Evolutionary conservation across 2,797 vertebrate species (phyloP), one percentile per base, ranked within the genome.

Genomic region (Clamator glandarius): DNA sequence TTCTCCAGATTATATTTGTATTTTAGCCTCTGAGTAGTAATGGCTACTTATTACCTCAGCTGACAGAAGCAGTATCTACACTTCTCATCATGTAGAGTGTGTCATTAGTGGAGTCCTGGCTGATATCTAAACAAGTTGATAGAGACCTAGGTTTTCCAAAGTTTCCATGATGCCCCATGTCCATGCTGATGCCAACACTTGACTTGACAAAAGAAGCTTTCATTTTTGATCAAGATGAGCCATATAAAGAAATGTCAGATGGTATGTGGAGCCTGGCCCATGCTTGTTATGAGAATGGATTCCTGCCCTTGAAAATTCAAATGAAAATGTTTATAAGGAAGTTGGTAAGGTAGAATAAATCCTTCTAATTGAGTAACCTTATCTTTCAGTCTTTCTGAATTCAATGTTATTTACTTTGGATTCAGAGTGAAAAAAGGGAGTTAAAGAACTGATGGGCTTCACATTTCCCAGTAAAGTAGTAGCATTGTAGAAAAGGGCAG

Each of bases 271-370:
- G 55, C 69, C 59, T 78, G 21, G 36, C n/a, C n/a, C 17, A 36
- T 46, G 52, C 44, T 61, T 94, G 25, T 66, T 81, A 64, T 26
- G 74, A 88, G 67, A 96, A 93, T 67, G 52, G 85, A 87, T 41
- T 85, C 36, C 74, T 88, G 83, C 82, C 63, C 92, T 84, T 15
- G 48, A 90, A 96, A 91, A 95, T 92, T 86, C 74, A 84, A 90
- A 88, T 90, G 83, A 94, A 94, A 96, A 93, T 95, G 87, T 93
- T 96, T 93, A 79, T 91, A 81, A 91, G 92, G 93, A 96, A 92
- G 87, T 79, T 91, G 77, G 87, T 86, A 94, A 92, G 85, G 91
- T 90, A 67, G 87, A 93, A 92, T 93, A 95, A 93, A 94, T 91
- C 85, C 77, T 44, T 82, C 87, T 91, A 90, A 92, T 63, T 93